These are phyloP conservation scores for Patella depressa DNA, from an alignment of 2,888 invertebrate genomes.

Conservation along the genomic window DNA sequence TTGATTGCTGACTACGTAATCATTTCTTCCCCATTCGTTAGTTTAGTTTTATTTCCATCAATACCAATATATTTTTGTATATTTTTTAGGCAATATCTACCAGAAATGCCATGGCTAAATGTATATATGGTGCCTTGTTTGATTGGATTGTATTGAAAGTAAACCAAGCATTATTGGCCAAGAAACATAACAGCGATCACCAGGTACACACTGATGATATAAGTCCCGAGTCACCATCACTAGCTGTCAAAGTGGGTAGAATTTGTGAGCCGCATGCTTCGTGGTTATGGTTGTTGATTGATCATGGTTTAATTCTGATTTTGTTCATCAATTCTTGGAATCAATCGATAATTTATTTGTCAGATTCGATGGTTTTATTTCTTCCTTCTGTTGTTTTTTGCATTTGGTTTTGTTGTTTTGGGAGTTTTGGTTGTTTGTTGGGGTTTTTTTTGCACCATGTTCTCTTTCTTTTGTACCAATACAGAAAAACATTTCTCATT, in stretches of 20 bases:
- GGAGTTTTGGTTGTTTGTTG: background rate
- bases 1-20: too few species aligned
- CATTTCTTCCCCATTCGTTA: too few species aligned
- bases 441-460: background rate
- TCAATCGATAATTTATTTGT: background rate
- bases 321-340: background rate
- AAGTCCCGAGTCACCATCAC: background rate
- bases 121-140: slow-evolving; percentile 94
- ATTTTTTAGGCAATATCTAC: slow-evolving; percentile 64
- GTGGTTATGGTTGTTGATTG: background rate
- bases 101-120: slow-evolving; percentile 95
- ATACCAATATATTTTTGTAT: background rate
- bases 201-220: slow-evolving; percentile 72
- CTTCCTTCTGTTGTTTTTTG: background rate
- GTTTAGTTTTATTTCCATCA: too few species aligned
- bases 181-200: slow-evolving; percentile 86
- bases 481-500: too few species aligned
- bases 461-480: background rate
- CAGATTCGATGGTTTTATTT: background rate
- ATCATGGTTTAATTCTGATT: slow-evolving; percentile 11
- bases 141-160: slow-evolving; percentile 98
- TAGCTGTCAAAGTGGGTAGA: slow-evolving; percentile 7
- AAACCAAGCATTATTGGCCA: slow-evolving; percentile 92
- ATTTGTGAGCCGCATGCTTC: slow-evolving; percentile 7
- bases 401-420: background rate